These are phyloP conservation scores for Hyppa rectilinea DNA, from an alignment of 2,888 invertebrate genomes.

Conservation along the genomic window DNA sequence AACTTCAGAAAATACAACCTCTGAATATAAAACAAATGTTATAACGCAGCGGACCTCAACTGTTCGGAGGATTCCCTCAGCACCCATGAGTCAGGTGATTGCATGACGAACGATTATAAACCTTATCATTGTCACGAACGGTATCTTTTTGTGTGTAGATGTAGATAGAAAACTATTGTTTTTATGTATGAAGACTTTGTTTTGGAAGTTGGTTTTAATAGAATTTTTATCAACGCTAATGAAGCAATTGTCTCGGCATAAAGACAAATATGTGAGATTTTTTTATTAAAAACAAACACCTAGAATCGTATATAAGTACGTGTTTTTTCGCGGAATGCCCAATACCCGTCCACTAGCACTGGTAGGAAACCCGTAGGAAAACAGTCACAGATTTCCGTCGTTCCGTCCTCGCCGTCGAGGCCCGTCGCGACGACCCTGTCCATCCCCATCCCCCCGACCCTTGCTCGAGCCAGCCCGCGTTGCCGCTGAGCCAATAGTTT, in stretches of 20 bases:
- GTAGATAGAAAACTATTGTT: conserved; percentile 27
- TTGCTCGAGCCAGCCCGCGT: no score
- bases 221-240: not conserved
- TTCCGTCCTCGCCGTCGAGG: no score
- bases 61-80: conserved; percentile 95
- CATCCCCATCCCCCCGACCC: no score
- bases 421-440: no score
- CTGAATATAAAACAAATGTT: conserved; percentile 69
- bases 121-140: conserved; percentile 66
- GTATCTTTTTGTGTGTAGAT: conserved; percentile 76
- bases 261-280: not conserved
- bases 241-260: not conserved
- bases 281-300: no score
- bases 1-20: conserved; percentile 35
- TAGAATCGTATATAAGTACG: no score
- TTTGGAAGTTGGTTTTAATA: conserved; percentile 35
- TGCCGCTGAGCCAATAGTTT: no score
- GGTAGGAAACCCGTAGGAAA: no score
- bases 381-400: no score
- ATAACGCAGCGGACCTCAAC: conserved; percentile 93
- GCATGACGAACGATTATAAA: conserved; percentile 80
- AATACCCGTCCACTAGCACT: no score
- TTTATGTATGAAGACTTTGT: conserved; percentile 4
- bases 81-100: conserved; percentile 95
- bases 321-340: not conserved